phyloP scores from a whole-genome alignment of 1,140 invertebrate genomes.

The Euwallacea fornicatus region DNA sequence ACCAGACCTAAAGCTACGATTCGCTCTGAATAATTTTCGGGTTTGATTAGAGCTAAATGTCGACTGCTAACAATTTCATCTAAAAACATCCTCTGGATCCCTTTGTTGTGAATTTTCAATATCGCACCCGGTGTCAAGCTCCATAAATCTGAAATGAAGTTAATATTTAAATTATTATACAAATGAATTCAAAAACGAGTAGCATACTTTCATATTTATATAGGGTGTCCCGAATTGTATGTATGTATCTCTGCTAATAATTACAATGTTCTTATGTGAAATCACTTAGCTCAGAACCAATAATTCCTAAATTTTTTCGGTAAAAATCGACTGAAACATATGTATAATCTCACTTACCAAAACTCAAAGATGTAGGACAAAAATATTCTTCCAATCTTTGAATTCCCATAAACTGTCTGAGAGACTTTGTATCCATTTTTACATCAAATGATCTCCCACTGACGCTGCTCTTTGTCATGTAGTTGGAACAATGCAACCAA shows the following conservation, averaged over 20 bases:
- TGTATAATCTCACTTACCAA: constrained; percentile 60
- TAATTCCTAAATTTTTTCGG: background rate
- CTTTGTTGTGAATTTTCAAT: constrained; percentile 59
- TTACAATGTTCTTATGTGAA: too few species aligned
- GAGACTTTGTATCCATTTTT: constrained; percentile 49
- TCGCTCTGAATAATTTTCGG: constrained; percentile 63
- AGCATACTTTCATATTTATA: too few species aligned
- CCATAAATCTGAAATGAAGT: constrained; percentile 29
- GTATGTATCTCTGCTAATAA: too few species aligned
- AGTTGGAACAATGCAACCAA: constrained; percentile 40
- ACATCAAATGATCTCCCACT: constrained; percentile 49
- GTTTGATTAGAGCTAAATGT: constrained; percentile 67
- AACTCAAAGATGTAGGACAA: constrained; percentile 77
- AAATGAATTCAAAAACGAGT: too few species aligned
- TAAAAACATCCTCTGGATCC: constrained; percentile 69
- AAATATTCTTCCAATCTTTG: constrained; percentile 73
- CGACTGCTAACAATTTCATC: constrained; percentile 63
- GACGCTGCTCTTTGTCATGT: constrained; percentile 40
- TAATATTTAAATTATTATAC: too few species aligned
- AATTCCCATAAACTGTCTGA: constrained; percentile 54
- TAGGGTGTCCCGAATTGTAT: too few species aligned
- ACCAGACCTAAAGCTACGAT: constrained; percentile 65
- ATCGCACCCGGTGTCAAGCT: constrained; percentile 57
- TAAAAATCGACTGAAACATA: constrained; percentile 9
- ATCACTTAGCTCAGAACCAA: too few species aligned